Evolutionary conservation across 2,888 invertebrate genomes (phyloP).

Genomic region (Melipona bicolor): DNA sequence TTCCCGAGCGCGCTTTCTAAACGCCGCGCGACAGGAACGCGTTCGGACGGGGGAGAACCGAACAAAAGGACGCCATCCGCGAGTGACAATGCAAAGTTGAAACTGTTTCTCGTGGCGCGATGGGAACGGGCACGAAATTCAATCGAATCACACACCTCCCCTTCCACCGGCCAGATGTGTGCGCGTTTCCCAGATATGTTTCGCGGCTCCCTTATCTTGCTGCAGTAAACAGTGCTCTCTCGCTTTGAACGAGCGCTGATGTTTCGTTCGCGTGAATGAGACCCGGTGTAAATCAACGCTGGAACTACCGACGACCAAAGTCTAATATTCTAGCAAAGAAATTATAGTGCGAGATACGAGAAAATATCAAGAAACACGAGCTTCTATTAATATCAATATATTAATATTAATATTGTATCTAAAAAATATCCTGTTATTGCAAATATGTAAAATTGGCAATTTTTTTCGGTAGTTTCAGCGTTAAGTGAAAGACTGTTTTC

Average conservation of each 20-base stretch:
- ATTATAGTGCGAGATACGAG: too few species aligned
- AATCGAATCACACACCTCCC: slow-evolving; percentile 24
- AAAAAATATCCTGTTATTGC: too few species aligned
- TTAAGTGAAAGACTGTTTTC: too few species aligned
- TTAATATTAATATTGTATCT: too few species aligned
- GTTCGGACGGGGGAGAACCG: too few species aligned
- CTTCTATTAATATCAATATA: too few species aligned
- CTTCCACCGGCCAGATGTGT: slow-evolving; percentile 39
- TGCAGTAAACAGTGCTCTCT: slow-evolving; percentile 53
- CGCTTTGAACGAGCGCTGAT: slow-evolving; percentile 3
- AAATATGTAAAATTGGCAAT: too few species aligned
- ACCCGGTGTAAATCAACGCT: not conserved
- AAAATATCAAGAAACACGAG: too few species aligned
- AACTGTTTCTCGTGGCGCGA: slow-evolving; percentile 31
- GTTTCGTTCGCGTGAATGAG: not conserved
- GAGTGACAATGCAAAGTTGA: slow-evolving; percentile 14
- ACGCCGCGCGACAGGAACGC: not conserved
- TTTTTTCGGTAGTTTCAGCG: too few species aligned
- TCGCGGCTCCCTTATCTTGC: slow-evolving; percentile 60
- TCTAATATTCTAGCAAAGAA: too few species aligned
- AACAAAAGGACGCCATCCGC: not conserved
- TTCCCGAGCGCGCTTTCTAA: slow-evolving; percentile 25
- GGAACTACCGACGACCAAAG: not conserved
- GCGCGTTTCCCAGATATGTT: slow-evolving; percentile 63
- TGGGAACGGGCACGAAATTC: slow-evolving; percentile 48